Evolutionary conservation across 2,888 invertebrate species (phyloP).

Genomic region (Silvanus unidentatus): DNA sequence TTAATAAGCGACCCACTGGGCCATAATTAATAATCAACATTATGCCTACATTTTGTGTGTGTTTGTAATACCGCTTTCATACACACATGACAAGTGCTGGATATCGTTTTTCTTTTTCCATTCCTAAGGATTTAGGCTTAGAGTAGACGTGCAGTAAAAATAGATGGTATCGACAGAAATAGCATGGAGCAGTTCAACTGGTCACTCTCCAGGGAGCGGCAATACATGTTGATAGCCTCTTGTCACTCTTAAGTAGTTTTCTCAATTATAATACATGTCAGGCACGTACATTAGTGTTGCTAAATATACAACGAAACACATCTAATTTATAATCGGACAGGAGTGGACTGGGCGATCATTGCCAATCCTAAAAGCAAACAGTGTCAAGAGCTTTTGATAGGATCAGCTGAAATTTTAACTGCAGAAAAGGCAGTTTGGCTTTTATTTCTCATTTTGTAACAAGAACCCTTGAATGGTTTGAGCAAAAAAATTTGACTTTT

Average conservation of each 20-base stretch:
- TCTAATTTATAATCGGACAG: conserved; percentile 36
- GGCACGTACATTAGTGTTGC: conserved; percentile 43
- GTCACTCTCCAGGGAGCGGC: conserved; percentile 34
- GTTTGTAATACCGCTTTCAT: conserved; percentile 27
- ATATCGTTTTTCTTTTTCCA: conserved; percentile 2
- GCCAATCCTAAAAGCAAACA: not conserved
- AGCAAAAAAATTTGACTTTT: too few relatives aligned
- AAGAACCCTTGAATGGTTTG: too few relatives aligned
- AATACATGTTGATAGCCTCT: conserved; percentile 40
- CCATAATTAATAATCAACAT: conserved; percentile 36
- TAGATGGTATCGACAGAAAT: not conserved
- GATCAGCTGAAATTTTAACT: too few relatives aligned
- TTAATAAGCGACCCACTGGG: conserved; percentile 35
- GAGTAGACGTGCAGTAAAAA: too few relatives aligned
- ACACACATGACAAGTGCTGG: not conserved
- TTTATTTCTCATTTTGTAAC: too few relatives aligned
- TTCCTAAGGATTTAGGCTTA: conserved; percentile 3
- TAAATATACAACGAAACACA: conserved; percentile 42
- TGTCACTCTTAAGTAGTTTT: conserved; percentile 43
- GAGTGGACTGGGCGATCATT: conserved; percentile 7
- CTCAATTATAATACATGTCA: conserved; percentile 44
- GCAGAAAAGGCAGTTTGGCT: too few relatives aligned
- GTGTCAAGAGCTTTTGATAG: too few relatives aligned
- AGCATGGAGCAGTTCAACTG: conserved; percentile 20
- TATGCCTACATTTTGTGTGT: conserved; percentile 30